A percentile compares a stretch with the other conserved stretches of the same genome.
Evolutionary conservation across 2,113 vertebrate genomes (phyloP).

Genomic region (Zosterops pallidus): DNA sequence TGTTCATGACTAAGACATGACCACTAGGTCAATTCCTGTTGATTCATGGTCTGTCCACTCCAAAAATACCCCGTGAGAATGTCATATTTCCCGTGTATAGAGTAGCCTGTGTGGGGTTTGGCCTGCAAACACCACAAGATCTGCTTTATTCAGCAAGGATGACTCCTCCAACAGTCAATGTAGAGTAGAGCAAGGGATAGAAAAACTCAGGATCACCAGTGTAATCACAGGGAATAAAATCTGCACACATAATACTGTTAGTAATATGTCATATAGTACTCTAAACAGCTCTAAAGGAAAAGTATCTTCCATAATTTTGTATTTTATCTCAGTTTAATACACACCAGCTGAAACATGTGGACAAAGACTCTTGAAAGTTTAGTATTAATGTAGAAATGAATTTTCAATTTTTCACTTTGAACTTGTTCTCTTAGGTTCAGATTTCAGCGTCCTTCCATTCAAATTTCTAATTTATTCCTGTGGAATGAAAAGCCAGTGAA

Average conservation of each 20-base stretch:
- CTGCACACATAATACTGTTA: neutral
- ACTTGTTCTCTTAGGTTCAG: neutral
- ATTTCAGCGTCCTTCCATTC: neutral
- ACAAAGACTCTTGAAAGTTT: neutral
- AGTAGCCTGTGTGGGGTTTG: accelerated
- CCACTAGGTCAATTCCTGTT: neutral
- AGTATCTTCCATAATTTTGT: neutral
- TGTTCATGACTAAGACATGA: neutral
- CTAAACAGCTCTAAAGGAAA: neutral
- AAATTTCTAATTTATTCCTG: neutral
- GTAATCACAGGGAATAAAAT: neutral
- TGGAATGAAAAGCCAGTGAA: neutral
- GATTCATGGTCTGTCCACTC: neutral
- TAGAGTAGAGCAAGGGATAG: neutral
- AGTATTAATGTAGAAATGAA: neutral
- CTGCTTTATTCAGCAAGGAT: neutral
- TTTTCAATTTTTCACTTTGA: neutral
- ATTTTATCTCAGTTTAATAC: neutral
- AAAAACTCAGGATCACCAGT: neutral
- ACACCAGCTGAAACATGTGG: neutral
- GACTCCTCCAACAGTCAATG: neutral
- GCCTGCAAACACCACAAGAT: neutral
- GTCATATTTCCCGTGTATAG: neutral
- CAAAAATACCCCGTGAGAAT: neutral
- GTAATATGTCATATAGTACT: neutral